These are phyloP conservation scores for Bombus haemorrhoidalis DNA, from an alignment of 1,140 invertebrate species.

Conservation along the genomic window DNA sequence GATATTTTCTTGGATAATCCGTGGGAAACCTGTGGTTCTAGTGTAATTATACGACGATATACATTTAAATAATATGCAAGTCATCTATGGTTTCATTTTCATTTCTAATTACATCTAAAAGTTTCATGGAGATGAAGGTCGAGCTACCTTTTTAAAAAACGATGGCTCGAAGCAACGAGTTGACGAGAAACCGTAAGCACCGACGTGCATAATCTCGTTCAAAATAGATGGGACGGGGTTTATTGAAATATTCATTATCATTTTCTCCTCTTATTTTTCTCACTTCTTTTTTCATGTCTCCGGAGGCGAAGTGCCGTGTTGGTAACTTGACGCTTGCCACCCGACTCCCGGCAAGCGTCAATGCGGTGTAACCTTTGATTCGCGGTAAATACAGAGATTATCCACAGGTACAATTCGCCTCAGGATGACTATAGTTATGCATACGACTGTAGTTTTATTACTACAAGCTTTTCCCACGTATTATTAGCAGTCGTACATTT, in stretches of 20 bases:
- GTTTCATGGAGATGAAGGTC: not conserved
- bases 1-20: not conserved
- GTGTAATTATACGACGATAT: not conserved
- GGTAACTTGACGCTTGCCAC: constrained; percentile 34
- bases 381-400: constrained; percentile 33
- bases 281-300: not conserved
- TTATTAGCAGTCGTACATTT: not conserved
- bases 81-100: not conserved
- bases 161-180: not conserved
- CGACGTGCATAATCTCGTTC: constrained; percentile 32
- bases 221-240: constrained; percentile 18
- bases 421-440: constrained; percentile 3
- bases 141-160: not conserved
- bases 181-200: constrained; percentile 34
- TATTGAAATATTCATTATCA: constrained; percentile 66
- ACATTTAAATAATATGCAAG: not conserved
- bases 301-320: not conserved
- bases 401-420: not conserved
- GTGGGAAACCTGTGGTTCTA: too few species aligned
- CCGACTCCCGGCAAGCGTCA: constrained; percentile 17
- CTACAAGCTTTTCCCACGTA: not conserved
- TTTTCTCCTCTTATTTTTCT: not conserved
- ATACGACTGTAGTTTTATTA: not conserved
- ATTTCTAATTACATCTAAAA: constrained; percentile 34
- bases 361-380: constrained; percentile 20